These are phyloP conservation scores for Protodeltote pygarga DNA, from an alignment of 2,888 invertebrate species.

Conservation along the genomic window DNA sequence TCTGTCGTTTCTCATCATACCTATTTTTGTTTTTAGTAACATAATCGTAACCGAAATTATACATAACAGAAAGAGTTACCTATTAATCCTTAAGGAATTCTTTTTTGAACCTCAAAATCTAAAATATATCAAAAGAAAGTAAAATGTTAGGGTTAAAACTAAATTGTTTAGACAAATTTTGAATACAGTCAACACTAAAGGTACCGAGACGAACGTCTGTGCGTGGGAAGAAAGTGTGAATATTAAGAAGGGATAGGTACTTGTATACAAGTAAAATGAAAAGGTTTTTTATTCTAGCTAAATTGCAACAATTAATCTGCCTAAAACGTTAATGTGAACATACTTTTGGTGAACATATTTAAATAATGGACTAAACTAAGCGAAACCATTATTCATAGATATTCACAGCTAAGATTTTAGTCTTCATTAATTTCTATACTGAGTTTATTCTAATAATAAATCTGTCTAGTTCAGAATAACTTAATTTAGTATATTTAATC, in stretches of 20 bases:
- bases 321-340: too few relatives aligned
- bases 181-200: too few relatives aligned
- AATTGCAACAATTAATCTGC: too few relatives aligned
- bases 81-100: constrained; percentile 6
- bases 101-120: constrained; percentile 1
- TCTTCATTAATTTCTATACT: constrained; percentile 12
- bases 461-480: constrained; percentile 18
- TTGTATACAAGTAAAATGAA: too few relatives aligned
- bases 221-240: background rate
- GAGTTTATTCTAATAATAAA: constrained; percentile 17
- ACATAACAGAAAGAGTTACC: constrained; percentile 31
- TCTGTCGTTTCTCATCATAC: constrained; percentile 65
- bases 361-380: too few relatives aligned
- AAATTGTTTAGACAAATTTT: too few relatives aligned
- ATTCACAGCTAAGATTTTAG: constrained; percentile 1
- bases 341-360: too few relatives aligned
- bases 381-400: background rate
- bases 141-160: too few relatives aligned
- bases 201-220: too few relatives aligned
- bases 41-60: constrained; percentile 42
- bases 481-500: constrained; percentile 29
- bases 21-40: constrained; percentile 60
- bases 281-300: too few relatives aligned
- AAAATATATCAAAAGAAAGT: constrained; percentile 4
- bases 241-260: background rate